Evolutionary conservation across 2,113 vertebrate species (phyloP).

Genomic region (Callipepla californica): DNA sequence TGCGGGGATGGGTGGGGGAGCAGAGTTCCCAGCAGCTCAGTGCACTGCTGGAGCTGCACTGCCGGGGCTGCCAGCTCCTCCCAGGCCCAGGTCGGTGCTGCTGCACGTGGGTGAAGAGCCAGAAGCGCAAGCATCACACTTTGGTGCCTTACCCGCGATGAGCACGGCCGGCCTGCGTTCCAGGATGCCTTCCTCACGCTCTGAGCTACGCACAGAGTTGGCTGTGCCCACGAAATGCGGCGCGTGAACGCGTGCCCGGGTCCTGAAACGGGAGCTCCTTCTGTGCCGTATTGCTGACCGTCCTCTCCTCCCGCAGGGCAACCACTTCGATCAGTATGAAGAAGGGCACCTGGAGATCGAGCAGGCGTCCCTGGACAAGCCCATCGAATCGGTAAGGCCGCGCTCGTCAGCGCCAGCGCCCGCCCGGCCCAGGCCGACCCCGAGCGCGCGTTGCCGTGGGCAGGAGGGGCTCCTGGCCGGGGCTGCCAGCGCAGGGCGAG

Average conservation of each 20-base stretch:
- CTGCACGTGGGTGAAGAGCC: not conserved
- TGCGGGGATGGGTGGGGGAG: too few relatives aligned
- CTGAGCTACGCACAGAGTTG: too few relatives aligned
- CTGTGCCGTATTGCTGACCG: constrained; percentile 15
- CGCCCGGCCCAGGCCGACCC: too few relatives aligned
- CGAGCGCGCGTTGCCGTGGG: too few relatives aligned
- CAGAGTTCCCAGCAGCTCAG: too few relatives aligned
- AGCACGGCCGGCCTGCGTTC: not conserved
- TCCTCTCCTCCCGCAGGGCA: constrained; percentile 84
- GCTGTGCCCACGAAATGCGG: not conserved
- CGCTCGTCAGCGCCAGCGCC: too few relatives aligned
- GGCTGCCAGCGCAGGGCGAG: constrained; percentile 16
- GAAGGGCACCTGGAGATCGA: constrained; percentile 99
- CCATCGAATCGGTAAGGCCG: constrained; percentile 99
- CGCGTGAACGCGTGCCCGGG: not conserved
- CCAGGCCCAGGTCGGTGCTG: not conserved
- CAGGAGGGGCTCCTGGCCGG: not conserved
- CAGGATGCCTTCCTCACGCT: rapidly evolving
- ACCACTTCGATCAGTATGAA: constrained; percentile 99
- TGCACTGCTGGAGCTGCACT: too few relatives aligned
- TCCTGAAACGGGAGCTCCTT: not conserved
- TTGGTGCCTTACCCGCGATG: not conserved
- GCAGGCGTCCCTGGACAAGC: constrained; percentile 98
- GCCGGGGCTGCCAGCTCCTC: too few relatives aligned
- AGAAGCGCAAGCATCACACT: not conserved